A percentile compares a stretch with the other conserved stretches of the same genome.
Conservation (phyloP, 2,797 vertebrate species). For the Pachyuromys duprasi region DNA sequence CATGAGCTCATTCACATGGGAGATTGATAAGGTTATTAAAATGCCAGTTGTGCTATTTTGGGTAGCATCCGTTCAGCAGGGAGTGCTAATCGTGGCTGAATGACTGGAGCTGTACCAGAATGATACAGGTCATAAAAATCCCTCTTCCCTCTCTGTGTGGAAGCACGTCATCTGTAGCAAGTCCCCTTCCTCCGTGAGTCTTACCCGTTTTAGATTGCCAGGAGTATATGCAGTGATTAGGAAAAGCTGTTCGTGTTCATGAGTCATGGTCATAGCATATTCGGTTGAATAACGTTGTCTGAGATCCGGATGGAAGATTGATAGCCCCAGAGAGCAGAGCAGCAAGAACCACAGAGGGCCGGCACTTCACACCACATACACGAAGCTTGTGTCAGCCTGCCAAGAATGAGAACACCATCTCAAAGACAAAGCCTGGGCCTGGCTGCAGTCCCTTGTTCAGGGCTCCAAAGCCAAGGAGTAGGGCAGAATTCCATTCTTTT, state of each 20-base stretch:
- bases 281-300: background rate
- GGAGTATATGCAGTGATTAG: background rate
- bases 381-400: background rate
- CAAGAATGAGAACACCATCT: background rate
- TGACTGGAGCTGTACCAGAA: background rate
- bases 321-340: rapidly evolving
- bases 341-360: rapidly evolving
- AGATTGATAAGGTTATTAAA: constrained; percentile 68
- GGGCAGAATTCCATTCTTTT: background rate
- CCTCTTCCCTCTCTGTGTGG: constrained; percentile 21
- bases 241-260: background rate
- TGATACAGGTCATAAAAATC: background rate
- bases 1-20: background rate
- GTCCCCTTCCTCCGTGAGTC: background rate
- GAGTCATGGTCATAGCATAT: background rate
- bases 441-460: background rate
- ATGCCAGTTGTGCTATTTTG: constrained; percentile 64
- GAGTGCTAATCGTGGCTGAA: background rate
- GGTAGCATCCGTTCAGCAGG: constrained; percentile 1
- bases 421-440: background rate
- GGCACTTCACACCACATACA: rapidly evolving
- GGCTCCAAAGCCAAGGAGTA: background rate
- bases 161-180: background rate
- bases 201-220: background rate
- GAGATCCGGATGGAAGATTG: background rate